Evolutionary conservation across 2,888 invertebrate genomes (phyloP), one percentile per base, ranked within the genome.

Genomic region (Microctonus aethiopoides): DNA sequence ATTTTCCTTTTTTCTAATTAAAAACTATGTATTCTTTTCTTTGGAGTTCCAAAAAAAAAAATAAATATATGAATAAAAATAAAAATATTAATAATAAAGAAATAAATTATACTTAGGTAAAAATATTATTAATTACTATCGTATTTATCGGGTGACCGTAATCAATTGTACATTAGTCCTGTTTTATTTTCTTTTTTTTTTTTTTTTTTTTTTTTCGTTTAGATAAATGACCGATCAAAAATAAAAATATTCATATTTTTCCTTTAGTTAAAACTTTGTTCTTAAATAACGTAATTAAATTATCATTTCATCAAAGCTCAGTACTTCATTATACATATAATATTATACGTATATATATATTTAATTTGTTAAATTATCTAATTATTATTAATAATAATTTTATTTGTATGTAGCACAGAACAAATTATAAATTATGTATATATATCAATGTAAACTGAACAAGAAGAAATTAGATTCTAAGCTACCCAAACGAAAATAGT

Each of bases 351-450:
- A n/a, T n/a, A n/a, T n/a, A n/a, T n/a, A n/a, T n/a, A n/a, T n/a
- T n/a, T n/a, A n/a, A 75, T 77, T 72, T 69, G 66, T 74, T 63
- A 62, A 71, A 73, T 71, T 72, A 73, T 72, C 61, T 75, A 75
- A 73, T 72, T 67, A 72, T 67, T 67, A 69, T 63, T 65, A 72
- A 72, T 72, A 71, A 70, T 72, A 79, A 76, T 81, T 78, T 80
- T 83, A 81, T 83, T 81, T 83, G 81, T 83, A 82, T 74, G 80
- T 82, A 82, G 80, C 74, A 70, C 73, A 75, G 74, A 79, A 76
- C 75, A 79, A 77, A 81, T 79, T 81, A 82, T 83, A 82, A 83
- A 82, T 82, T 82, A 81, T 83, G 82, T 83, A 83, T 83, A 81
- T 7, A 46, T 46, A 20, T 20, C 16, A 5, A 46, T 46, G 20